Percentiles rank a stretch among this genome's conserved stretches.
Evolutionary conservation across 2,888 invertebrate genomes (phyloP).

Genomic region (Andrena marginata): DNA sequence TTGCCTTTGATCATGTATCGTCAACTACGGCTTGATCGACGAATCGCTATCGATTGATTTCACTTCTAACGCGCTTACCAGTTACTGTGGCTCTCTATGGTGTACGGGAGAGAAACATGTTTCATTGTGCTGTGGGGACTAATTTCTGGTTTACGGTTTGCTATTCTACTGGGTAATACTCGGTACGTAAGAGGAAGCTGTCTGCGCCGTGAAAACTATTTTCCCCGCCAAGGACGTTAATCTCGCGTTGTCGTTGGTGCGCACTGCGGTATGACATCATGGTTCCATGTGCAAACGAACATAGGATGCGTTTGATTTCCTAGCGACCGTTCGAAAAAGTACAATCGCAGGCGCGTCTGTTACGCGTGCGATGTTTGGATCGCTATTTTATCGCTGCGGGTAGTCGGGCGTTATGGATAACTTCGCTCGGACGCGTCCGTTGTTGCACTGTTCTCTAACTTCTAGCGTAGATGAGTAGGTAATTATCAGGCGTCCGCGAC

Average conservation of each 20-base stretch:
- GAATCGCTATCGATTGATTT: slow-evolving; percentile 56
- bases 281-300: slow-evolving; percentile 48
- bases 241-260: slow-evolving; percentile 57
- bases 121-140: neutral
- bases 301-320: slow-evolving; percentile 53
- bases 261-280: slow-evolving; percentile 66
- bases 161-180: neutral
- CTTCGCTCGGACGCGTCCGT: neutral
- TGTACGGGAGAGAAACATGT: neutral
- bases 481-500: slow-evolving; percentile 36
- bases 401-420: neutral
- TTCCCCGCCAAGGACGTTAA: slow-evolving; percentile 60
- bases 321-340: slow-evolving; percentile 26
- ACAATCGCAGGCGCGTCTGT: slow-evolving; percentile 18
- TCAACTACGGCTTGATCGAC: slow-evolving; percentile 13
- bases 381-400: slow-evolving; percentile 24
- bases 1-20: neutral
- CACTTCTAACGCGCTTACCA: slow-evolving; percentile 15
- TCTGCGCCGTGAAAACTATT: slow-evolving; percentile 51
- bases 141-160: slow-evolving; percentile 13
- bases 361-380: slow-evolving; percentile 2
- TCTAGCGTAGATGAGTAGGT: slow-evolving; percentile 19
- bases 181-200: slow-evolving; percentile 16
- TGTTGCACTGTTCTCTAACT: slow-evolving; percentile 19
- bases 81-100: slow-evolving; percentile 21